phyloP scores from a whole-genome alignment of 2,888 invertebrate genomes.

The Limnephilus marmoratus region DNA sequence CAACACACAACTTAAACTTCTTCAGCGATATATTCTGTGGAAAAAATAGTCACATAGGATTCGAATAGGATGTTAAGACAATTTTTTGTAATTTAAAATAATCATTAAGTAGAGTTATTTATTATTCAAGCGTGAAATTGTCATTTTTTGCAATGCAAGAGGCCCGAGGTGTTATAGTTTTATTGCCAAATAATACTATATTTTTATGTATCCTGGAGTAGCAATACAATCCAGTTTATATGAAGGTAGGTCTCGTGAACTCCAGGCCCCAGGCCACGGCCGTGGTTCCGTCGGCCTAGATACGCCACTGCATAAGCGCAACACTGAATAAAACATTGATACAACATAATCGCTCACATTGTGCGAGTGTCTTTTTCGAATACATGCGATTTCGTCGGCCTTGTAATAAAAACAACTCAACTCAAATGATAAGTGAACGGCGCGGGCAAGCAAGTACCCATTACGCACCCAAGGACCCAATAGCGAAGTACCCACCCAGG shows the following conservation, averaged over 20 bases:
- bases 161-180: not conserved
- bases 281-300: not conserved
- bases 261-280: not conserved
- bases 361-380: not conserved
- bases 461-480: too few relatives aligned
- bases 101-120: too few relatives aligned
- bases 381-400: constrained; percentile 10
- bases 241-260: not conserved
- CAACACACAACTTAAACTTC: too few relatives aligned
- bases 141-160: not conserved
- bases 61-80: too few relatives aligned
- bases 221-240: not conserved
- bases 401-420: constrained; percentile 8
- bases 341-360: not conserved
- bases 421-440: constrained; percentile 26
- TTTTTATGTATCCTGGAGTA: not conserved
- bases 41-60: too few relatives aligned
- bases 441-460: not conserved
- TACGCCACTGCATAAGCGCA: not conserved
- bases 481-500: not conserved
- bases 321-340: not conserved
- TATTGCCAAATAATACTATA: not conserved
- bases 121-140: not conserved
- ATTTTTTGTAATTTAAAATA: too few relatives aligned
- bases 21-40: too few relatives aligned